phyloP scores from a whole-genome alignment of 2,113 vertebrate genomes.

The Oncorhynchus clarkii region DNA sequence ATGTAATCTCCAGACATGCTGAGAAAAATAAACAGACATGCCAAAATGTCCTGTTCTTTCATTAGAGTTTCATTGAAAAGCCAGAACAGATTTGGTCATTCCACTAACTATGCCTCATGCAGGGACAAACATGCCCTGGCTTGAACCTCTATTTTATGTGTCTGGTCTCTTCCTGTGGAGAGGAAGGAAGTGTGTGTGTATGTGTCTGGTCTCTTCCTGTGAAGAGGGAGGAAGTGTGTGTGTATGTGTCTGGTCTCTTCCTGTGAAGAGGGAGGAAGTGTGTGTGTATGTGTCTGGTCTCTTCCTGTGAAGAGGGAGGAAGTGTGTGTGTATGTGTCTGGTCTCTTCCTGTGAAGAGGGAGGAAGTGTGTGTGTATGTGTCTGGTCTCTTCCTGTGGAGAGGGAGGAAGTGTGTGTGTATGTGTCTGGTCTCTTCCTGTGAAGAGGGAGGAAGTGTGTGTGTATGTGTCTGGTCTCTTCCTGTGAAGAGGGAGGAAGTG shows the following conservation, averaged over 20 bases:
- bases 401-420: too few relatives aligned
- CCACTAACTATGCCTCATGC: neutral
- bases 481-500: neutral
- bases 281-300: too few relatives aligned
- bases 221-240: neutral
- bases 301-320: too few relatives aligned
- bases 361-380: too few relatives aligned
- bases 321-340: too few relatives aligned
- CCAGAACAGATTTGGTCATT: neutral
- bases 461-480: neutral
- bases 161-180: neutral
- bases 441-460: neutral
- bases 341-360: too few relatives aligned
- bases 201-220: neutral
- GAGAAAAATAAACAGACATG: conserved; percentile 5
- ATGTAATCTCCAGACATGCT: neutral
- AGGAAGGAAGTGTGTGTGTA: neutral
- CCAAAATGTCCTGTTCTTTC: conserved; percentile 18
- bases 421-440: too few relatives aligned
- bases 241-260: neutral
- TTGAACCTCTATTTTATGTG: neutral
- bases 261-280: too few relatives aligned
- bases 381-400: too few relatives aligned
- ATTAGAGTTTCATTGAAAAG: neutral
- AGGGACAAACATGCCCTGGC: neutral